Base-by-base conservation (phyloP, 2,113 vertebrate genomes). In the Brachirus orientalis region DNA sequence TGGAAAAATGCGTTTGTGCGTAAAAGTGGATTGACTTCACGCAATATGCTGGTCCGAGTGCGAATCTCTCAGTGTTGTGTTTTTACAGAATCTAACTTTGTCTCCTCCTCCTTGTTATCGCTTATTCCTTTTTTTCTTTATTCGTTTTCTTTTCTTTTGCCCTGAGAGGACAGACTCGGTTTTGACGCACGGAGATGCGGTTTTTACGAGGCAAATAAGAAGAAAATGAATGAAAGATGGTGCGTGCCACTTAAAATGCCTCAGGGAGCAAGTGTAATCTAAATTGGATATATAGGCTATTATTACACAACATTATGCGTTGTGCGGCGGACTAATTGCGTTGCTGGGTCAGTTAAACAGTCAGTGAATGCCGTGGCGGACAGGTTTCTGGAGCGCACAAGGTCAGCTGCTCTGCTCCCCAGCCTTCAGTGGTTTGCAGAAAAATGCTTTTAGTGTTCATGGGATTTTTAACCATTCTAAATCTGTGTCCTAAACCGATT, bases 401-500 rank as follows among this genome's bases (percentile, higher is more conserved):
- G 88, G 88, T 90, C 87, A 89, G 86, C 69, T 56, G 73, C 41
- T 41, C 74, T 58, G 77, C 65, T 75, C 68, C 72, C 70, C 69
- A 86, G 80, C 70, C 77, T 78, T 60, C 36, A 68, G 75, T 77
- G 64, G 79, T 75, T 13, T 64, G 77, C 69, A 79, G 72, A 77
- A 85, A 83, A 86, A 86, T 62, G 80, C 85, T 87, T 83, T 63
- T 80, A 88, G 79, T 90, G 83, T 90, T 92, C 88, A 85, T 90
- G 76, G 85, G 87, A 85, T 92, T 93, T 59, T 89, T 78, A 89
- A 84, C 90, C 91, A 85, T 90, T 92, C 72, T 80, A 91, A 92
- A 91, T 92, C 89, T 90, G 90, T 91, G 90, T 92, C 92, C 85
- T 94, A 94, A 94, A 93, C 91, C 92, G 92, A 93, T 93, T 93